These are phyloP conservation scores for Peromyscus californicus DNA, from an alignment of 2,113 vertebrate genomes.

Conservation along the genomic window DNA sequence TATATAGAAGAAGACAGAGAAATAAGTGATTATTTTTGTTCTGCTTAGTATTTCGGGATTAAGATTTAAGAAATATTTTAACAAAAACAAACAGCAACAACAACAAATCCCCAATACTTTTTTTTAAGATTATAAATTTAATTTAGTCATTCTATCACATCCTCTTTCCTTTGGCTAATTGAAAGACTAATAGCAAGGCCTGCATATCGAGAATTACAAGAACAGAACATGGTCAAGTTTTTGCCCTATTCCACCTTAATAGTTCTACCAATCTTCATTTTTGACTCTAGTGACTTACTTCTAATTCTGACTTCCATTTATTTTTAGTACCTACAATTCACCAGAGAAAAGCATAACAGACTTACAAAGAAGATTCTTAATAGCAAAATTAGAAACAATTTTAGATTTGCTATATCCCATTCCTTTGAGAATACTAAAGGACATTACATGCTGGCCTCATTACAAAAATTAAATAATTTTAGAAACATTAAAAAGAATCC, in stretches of 20 bases:
- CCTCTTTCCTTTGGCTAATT: not conserved
- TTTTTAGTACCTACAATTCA: constrained; percentile 65
- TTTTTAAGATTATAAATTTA: constrained; percentile 15
- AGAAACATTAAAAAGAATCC: constrained; percentile 50
- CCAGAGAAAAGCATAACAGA: constrained; percentile 61
- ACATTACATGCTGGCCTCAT: constrained; percentile 29
- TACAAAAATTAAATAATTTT: constrained; percentile 63
- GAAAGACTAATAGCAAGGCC: not conserved
- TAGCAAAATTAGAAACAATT: constrained; percentile 58
- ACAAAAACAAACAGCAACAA: not conserved
- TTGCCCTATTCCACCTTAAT: constrained; percentile 36
- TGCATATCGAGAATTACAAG: not conserved
- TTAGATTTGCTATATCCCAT: constrained; percentile 32
- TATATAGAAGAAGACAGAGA: not conserved
- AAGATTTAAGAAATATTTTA: constrained; percentile 51
- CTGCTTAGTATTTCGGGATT: constrained; percentile 27
- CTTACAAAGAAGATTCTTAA: constrained; percentile 57
- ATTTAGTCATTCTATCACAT: constrained; percentile 22
- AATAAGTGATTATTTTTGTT: constrained; percentile 10
- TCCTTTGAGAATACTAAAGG: constrained; percentile 37
- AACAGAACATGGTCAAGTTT: not conserved
- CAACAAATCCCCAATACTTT: constrained; percentile 7
- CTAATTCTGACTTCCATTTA: constrained; percentile 68
- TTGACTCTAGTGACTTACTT: constrained; percentile 52
- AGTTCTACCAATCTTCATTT: not conserved